These are phyloP conservation scores for Parambassis ranga DNA, from an alignment of 2,797 vertebrate genomes.

Conservation along the genomic window DNA sequence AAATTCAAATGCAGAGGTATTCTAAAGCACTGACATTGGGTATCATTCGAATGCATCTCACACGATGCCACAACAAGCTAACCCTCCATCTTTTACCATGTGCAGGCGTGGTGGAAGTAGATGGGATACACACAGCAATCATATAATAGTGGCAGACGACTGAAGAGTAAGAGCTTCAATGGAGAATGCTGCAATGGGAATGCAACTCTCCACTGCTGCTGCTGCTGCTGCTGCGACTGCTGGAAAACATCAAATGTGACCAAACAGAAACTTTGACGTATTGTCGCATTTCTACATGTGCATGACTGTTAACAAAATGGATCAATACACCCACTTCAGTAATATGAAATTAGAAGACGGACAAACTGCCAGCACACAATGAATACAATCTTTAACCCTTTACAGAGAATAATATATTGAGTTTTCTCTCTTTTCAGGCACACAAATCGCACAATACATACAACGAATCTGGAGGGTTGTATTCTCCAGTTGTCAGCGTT, in stretches of 20 bases:
- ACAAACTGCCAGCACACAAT: slow-evolving; percentile 1
- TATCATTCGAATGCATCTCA: slow-evolving; percentile 66
- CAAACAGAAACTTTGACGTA: slow-evolving; percentile 17
- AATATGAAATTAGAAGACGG: slow-evolving; percentile 12
- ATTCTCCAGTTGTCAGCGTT: slow-evolving; percentile 76
- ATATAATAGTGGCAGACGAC: slow-evolving; percentile 34
- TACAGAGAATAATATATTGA: slow-evolving; percentile 52
- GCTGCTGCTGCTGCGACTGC: slow-evolving; percentile 20
- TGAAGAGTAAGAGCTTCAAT: slow-evolving; percentile 18
- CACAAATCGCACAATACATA: slow-evolving; percentile 37
- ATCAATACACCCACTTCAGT: slow-evolving; percentile 3
- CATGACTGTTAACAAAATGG: neutral
- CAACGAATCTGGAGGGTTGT: slow-evolving; percentile 59
- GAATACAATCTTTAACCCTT: slow-evolving; percentile 36
- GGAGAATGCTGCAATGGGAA: slow-evolving; percentile 40
- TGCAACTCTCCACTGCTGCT: slow-evolving; percentile 36
- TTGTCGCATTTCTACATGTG: neutral
- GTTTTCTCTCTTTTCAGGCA: slow-evolving; percentile 50
- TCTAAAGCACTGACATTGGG: slow-evolving; percentile 64
- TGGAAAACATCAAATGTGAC: slow-evolving; percentile 33
- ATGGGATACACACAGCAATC: slow-evolving; percentile 41
- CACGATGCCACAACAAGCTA: slow-evolving; percentile 53
- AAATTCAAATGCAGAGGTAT: slow-evolving; percentile 51
- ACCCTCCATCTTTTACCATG: slow-evolving; percentile 29
- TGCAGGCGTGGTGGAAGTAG: slow-evolving; percentile 4